Evolutionary conservation across 2,888 invertebrate genomes (phyloP).

Genomic region (Drosophila anomelani): DNA sequence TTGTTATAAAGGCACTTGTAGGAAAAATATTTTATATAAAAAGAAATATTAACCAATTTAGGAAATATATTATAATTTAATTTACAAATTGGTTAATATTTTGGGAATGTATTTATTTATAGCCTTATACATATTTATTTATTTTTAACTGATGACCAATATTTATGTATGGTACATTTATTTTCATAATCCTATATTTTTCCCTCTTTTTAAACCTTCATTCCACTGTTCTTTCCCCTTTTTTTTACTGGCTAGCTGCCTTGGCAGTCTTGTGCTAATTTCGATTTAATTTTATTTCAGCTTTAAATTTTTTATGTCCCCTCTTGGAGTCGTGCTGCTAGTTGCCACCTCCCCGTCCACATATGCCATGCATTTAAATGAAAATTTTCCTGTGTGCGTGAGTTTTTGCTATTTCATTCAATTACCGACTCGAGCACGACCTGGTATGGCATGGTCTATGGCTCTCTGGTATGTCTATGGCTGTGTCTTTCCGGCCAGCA

Average conservation of each 20-base stretch:
- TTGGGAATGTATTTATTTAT: no score
- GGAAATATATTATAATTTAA: no score
- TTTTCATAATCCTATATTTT: neutral
- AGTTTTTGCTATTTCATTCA: conserved; percentile 70
- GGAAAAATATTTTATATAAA: neutral
- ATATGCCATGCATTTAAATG: conserved; percentile 67
- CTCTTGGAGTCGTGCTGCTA: conserved; percentile 23
- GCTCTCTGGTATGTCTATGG: conserved; percentile 6
- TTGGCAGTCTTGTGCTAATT: conserved; percentile 61
- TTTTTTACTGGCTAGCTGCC: conserved; percentile 17
- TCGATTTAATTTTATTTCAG: conserved; percentile 60
- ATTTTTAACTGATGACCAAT: no score
- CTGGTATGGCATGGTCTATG: conserved; percentile 38
- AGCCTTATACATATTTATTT: no score
- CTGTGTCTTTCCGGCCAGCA: conserved; percentile 1
- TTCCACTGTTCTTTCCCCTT: conserved; percentile 1
- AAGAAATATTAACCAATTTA: neutral
- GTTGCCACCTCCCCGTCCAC: conserved; percentile 5
- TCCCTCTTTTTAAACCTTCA: fast-evolving
- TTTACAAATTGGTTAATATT: no score
- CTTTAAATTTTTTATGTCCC: conserved; percentile 57
- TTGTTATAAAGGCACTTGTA: fast-evolving
- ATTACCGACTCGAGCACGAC: conserved; percentile 59
- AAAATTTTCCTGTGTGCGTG: conserved; percentile 62
- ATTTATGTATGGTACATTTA: neutral